phyloP scores from a whole-genome alignment of 2,888 invertebrate genomes.

The Melieria crassipennis region DNA sequence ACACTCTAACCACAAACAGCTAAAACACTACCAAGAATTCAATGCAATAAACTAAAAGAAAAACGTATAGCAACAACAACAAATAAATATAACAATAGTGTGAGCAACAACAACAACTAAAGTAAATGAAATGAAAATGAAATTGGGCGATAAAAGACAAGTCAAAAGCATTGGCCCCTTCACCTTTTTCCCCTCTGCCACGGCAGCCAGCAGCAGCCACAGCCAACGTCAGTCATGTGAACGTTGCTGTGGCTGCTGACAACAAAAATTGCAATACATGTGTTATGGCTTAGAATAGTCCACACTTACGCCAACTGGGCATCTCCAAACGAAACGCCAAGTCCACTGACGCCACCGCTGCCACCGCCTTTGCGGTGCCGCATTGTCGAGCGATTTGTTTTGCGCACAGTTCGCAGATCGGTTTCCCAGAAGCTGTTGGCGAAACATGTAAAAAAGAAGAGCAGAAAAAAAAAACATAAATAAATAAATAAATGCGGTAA shows the following conservation, averaged over 20 bases:
- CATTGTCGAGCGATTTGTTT: slow-evolving; percentile 72
- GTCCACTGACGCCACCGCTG: not conserved
- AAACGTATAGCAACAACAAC: slow-evolving; percentile 1
- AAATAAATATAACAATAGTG: slow-evolving; percentile 10
- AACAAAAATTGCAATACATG: not conserved
- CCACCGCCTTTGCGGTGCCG: slow-evolving; percentile 49
- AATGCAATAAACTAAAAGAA: too few species aligned
- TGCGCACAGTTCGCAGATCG: slow-evolving; percentile 79
- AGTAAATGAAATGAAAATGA: slow-evolving; percentile 25
- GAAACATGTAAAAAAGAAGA: not conserved
- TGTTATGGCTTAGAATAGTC: not conserved
- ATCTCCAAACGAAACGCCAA: slow-evolving; percentile 42
- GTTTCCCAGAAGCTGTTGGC: slow-evolving; percentile 77
- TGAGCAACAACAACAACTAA: slow-evolving; percentile 2
- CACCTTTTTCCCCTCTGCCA: not conserved
- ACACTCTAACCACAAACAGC: too few species aligned
- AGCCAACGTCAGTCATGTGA: not conserved
- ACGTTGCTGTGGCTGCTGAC: not conserved
- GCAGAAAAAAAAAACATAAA: not conserved
- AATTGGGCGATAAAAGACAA: not conserved
- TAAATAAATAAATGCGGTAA: not conserved
- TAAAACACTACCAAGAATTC: too few species aligned
- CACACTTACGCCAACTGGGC: slow-evolving; percentile 52
- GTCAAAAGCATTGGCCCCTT: not conserved
- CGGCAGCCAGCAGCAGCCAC: not conserved